Evolutionary conservation across 2,888 invertebrate genomes (phyloP), one percentile per base, ranked within the genome.

Genomic region (Erebia palarica): DNA sequence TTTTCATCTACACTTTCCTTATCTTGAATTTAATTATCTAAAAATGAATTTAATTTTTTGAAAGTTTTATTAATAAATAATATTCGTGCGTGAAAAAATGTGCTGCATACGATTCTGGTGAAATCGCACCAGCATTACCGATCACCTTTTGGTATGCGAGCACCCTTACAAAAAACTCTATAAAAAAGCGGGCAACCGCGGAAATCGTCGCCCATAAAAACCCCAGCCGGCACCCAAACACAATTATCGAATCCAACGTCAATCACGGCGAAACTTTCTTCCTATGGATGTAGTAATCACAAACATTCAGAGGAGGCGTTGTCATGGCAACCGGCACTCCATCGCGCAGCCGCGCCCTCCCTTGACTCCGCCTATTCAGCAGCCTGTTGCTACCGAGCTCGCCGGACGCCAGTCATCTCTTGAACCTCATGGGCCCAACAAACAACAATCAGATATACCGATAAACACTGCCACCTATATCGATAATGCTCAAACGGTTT

Each of bases 291-390:
- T 83, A 81, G 83, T 82, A 84, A 88, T 89, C 88, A 90, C 87
- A 91, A 92, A 91, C 91, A 92, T 82, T 81, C 78, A 78, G 82
- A 85, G 88, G 86, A 89, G 89, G 88, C 88, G 94, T 93, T 78
- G 85, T 84, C 90, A 93, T 92, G 84, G 86, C 84, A 89, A 94
- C 94, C 77, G 81, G 68, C 71, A 73, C 72, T 70, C 75, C 73
- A 80, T 64, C 81, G 89, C 94, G 94, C 93, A 90, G 83, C 79
- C 90, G 88, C 87, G 85, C 75, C 77, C 75, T 69, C 77, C 75
- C 64, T 67, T 78, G 77, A 83, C 90, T 86, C 90, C 91, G 88
- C 91, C 92, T 84, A 70, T 78, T 75, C 77, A 80, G 81, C 88
- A 87, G 92, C 93, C 94, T 93, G 93, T 93, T 92, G 93, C 90